These are phyloP conservation scores for Sebastes umbrosus DNA, from an alignment of 2,797 vertebrate species.

Conservation along the genomic window DNA sequence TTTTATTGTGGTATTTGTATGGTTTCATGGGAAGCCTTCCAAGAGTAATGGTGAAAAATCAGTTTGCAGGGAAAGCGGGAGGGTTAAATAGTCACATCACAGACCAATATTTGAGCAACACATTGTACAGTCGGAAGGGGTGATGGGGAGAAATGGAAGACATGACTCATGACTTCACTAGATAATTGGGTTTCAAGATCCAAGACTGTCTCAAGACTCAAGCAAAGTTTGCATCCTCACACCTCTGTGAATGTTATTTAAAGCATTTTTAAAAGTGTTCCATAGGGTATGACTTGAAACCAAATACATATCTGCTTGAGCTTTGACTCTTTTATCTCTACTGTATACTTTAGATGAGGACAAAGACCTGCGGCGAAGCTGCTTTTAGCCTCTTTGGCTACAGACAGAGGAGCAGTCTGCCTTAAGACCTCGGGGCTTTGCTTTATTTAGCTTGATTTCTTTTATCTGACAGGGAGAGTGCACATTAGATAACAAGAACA, in stretches of 20 bases:
- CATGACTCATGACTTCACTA: too few species aligned
- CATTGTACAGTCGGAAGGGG: not conserved
- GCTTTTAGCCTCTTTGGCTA: slow-evolving; percentile 6
- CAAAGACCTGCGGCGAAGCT: not conserved
- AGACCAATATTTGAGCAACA: not conserved
- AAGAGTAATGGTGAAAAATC: too few species aligned
- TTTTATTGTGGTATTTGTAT: too few species aligned
- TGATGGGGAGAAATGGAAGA: too few species aligned
- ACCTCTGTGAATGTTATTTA: not conserved
- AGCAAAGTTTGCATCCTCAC: not conserved
- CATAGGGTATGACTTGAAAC: not conserved
- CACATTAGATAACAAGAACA: not conserved
- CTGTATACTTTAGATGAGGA: not conserved
- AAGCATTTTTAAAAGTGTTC: not conserved
- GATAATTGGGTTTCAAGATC: not conserved
- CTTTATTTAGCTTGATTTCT: slow-evolving; percentile 12
- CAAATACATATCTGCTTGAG: not conserved
- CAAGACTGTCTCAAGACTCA: not conserved
- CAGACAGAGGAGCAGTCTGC: not conserved
- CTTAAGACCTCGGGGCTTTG: not conserved
- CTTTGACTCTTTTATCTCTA: not conserved
- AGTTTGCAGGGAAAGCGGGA: not conserved
- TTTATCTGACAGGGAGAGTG: not conserved
- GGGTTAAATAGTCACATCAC: not conserved
- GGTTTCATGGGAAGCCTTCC: too few species aligned